Conservation (phyloP, 2,113 vertebrate species). For the Rhinogobius similis region DNA sequence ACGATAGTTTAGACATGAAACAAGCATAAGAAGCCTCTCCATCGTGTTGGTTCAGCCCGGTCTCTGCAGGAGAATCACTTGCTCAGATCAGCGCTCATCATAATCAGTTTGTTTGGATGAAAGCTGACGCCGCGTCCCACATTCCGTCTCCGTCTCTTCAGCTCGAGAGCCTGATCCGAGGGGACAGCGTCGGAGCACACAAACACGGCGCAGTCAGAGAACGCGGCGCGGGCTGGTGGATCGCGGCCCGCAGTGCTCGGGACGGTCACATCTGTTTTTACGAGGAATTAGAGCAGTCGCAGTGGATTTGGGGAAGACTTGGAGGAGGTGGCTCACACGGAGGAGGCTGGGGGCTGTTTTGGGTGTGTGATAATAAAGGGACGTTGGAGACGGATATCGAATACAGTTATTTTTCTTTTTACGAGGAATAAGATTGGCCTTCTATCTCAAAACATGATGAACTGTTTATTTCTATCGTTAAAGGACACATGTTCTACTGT, state of each 20-base stretch:
- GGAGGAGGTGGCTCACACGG: too few species aligned
- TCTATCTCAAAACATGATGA: too few species aligned
- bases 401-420: too few species aligned
- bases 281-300: not conserved
- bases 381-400: too few species aligned
- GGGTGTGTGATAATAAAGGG: too few species aligned
- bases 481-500: too few species aligned
- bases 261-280: conserved; percentile 25
- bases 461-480: too few species aligned
- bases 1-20: too few species aligned
- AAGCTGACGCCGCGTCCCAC: conserved; percentile 74
- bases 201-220: conserved; percentile 66
- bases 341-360: too few species aligned
- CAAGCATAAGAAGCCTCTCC: too few species aligned
- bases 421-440: too few species aligned
- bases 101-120: conserved; percentile 58
- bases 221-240: conserved; percentile 63
- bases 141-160: conserved; percentile 71
- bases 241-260: conserved; percentile 29
- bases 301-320: not conserved
- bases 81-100: conserved; percentile 51
- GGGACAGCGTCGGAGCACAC: conserved; percentile 75
- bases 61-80: conserved; percentile 50
- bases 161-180: conserved; percentile 73
- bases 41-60: conserved; percentile 39